Percentiles rank a stretch among this genome's conserved stretches.
Conservation (phyloP, 2,888 invertebrate species). For the Macrosoma leucophasiata region DNA sequence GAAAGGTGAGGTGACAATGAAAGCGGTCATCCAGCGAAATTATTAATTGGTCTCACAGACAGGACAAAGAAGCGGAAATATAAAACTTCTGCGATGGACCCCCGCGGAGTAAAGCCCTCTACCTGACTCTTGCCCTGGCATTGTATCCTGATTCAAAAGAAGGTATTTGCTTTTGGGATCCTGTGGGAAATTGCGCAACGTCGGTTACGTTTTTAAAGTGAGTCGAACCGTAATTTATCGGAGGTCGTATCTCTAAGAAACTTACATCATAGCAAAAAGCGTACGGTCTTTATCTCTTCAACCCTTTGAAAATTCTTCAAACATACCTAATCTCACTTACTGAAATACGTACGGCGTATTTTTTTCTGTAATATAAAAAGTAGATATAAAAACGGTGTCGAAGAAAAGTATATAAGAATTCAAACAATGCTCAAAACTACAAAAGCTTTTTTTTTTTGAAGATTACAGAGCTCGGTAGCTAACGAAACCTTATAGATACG, state of each 20-base stretch:
- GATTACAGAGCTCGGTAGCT: too few species aligned
- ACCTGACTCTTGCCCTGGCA: conserved; percentile 74
- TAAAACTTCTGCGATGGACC: conserved; percentile 68
- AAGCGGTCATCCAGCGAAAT: conserved; percentile 72
- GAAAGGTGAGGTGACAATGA: conserved; percentile 57
- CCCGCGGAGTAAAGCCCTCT: conserved; percentile 65
- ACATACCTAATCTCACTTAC: too few species aligned
- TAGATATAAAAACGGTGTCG: too few species aligned
- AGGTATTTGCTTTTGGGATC: conserved; percentile 64
- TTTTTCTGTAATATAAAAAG: too few species aligned
- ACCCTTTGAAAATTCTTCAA: too few species aligned
- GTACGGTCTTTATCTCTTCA: too few species aligned
- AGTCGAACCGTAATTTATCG: conserved; percentile 44
- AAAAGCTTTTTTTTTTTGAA: too few species aligned
- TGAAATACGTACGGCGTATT: too few species aligned
- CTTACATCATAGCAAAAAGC: too few species aligned
- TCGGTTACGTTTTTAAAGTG: conserved; percentile 44
- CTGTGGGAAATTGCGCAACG: conserved; percentile 73
- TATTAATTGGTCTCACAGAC: conserved; percentile 66
- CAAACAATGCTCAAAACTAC: too few species aligned
- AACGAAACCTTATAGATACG: too few species aligned
- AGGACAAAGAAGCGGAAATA: conserved; percentile 74
- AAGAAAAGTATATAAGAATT: too few species aligned
- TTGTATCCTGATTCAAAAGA: conserved; percentile 64
- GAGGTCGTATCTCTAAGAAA: conserved; percentile 49